Percentiles rank a stretch among this genome's conserved stretches.
phyloP scores from a whole-genome alignment of 2,113 vertebrate genomes.

The Paradoxurus hermaphroditus region DNA sequence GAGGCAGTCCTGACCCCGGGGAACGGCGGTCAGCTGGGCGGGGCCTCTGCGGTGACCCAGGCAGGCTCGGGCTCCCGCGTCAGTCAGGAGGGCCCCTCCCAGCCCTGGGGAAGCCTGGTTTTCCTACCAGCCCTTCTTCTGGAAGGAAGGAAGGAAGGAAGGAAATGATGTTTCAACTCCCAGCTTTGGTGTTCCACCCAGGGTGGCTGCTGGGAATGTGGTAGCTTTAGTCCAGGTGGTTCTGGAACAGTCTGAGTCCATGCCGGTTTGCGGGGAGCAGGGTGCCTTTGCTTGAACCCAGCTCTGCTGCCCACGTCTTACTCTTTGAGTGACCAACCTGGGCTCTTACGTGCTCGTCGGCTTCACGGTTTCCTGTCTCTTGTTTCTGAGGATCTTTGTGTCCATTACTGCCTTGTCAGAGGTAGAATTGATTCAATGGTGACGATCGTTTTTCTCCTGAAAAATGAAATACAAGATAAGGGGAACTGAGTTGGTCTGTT shows the following conservation, averaged over 20 bases:
- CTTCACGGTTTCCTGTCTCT: not conserved
- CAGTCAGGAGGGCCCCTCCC: not conserved
- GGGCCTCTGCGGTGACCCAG: not conserved
- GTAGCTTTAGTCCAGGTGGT: not conserved
- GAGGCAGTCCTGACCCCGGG: not conserved
- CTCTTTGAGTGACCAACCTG: no score
- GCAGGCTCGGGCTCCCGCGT: not conserved
- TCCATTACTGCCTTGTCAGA: not conserved
- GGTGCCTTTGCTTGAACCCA: not conserved
- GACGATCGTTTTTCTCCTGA: not conserved
- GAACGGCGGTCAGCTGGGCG: not conserved
- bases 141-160: not conserved
- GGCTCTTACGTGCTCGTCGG: not conserved
- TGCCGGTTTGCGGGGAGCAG: accelerated
- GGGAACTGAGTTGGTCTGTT: not conserved
- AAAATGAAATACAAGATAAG: not conserved
- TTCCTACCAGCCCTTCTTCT: not conserved
- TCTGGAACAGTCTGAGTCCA: not conserved
- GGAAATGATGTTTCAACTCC: not conserved
- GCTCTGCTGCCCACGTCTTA: accelerated
- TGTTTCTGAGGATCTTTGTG: not conserved
- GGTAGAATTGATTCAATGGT: not conserved
- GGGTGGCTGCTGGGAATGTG: not conserved
- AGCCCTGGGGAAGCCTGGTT: accelerated
- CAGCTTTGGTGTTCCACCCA: accelerated